Base-by-base conservation (phyloP, 1,140 invertebrate species). In the Trichonephila inaurata region DNA sequence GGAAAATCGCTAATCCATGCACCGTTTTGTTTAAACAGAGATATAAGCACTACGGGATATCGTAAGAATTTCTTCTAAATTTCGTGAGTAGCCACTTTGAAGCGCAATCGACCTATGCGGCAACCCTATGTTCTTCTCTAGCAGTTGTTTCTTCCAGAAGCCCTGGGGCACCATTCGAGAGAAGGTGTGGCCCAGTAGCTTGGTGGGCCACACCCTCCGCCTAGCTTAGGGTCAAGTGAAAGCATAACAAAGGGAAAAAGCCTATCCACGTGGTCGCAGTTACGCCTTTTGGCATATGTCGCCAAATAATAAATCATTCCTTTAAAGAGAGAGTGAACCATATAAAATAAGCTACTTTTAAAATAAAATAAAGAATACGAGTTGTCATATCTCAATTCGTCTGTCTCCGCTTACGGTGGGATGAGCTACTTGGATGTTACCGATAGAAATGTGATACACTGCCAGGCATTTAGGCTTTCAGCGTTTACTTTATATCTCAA, bases 241-340 rank as follows among this genome's bases (percentile, higher is more conserved):
- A 92, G 89, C 40, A 85, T 66, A 92, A 62, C 90, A 85, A 85
- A 85, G 40, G 81, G 90, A 85, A 92, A 66, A 85, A 16, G 81
- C 81, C 28, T 51, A 66, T 85, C 90, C 90, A 91, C 89, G 89
- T 91, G 89, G 89, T 91, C 19, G 44, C 81, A 82, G 89, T 91
- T 91, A 91, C 89, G 89, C 90, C 62, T 64, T 92, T 85, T 92
- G 81, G 61, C 77, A 92, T 58, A 66, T 92, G 90, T 92, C 90
- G 81, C 82, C 90, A 92, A 92, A 92, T 58, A 85, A 92, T 92
- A 83, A 92, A 92, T 92, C 81, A 92, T 62, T 66, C 21, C 77
- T 44, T 66, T 66, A 92, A 92, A 85, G 81, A 91, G 89, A 19
- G 62, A 18, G 16, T 58, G 77, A 91, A 91, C n/a, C 77, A 91